Evolutionary conservation across 2,113 vertebrate genomes (phyloP), one percentile per base, ranked within the genome.

Genomic region (Thalassarche chlororhynchos): DNA sequence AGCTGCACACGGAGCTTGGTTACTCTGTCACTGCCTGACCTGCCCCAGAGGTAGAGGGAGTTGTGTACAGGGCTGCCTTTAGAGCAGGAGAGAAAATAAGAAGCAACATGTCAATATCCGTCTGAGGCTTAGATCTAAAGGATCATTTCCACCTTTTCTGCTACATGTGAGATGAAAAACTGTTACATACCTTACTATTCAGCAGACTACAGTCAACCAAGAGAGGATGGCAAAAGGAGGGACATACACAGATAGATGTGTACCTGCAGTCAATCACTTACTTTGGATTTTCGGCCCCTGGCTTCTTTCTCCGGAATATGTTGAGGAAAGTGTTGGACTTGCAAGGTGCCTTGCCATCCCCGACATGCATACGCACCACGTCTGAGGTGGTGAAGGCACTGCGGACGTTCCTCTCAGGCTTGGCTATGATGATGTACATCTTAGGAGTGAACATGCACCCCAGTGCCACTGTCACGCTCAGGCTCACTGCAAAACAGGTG

Each of bases 371-470:
- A 95, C 99, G 99, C 89, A 99, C 99, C 75, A 99, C 99, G 12
- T 99, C 99, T 1, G 99, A 99, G 17, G 99, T 99, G 97, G 99
- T 99, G 98, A 99, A 99, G 98, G 99, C 99, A 99, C 99, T 99
- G 89, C 99, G 99, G 91, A 99, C 99, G 0, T 99, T 99, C 97
- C 99, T 99, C 98, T 99, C 99, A 0, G 99, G 99, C 96, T 99
- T 99, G 97, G 99, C 98, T 57, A 99, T 99, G 94, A 99, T 99
- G 98, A 99, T 99, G 98, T 99, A 99, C 99, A 99, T 99, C 98
- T 99, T 99, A 88, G 99, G 99, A 16, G 99, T 99, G 98, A 99
- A 99, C 99, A 99, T 99, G 98, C 99, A 99, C 62, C 99, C 98
- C 97, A 99, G 98, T 3, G 99, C 99, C 94, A 99, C 99, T 3